phyloP scores from a whole-genome alignment of 53 echinoderm and acorn worm genomes.

The Stichopus horrens region DNA sequence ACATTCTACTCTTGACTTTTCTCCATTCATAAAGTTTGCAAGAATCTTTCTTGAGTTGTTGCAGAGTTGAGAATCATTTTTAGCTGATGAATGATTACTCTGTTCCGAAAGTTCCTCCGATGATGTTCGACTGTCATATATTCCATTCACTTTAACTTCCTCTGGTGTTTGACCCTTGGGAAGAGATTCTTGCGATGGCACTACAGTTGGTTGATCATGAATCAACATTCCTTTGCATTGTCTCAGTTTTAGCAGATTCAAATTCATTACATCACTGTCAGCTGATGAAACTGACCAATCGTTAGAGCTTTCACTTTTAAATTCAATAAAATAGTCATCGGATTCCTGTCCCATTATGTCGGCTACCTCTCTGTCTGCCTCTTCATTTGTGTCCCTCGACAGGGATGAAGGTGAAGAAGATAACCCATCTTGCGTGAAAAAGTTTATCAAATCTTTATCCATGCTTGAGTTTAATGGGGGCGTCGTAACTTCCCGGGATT shows the following conservation, averaged over 20 bases:
- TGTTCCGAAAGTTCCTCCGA: background rate
- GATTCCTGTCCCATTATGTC: constrained; percentile 17
- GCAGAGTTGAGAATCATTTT: no score
- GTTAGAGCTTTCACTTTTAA: constrained; percentile 42
- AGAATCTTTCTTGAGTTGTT: no score
- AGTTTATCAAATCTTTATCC: constrained; percentile 23
- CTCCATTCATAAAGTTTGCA: no score
- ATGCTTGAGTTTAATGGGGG: background rate
- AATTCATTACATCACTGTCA: background rate
- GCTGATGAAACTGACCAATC: constrained; percentile 39
- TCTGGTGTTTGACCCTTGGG: background rate
- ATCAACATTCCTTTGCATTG: background rate
- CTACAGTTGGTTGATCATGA: background rate
- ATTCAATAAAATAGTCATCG: constrained; percentile 25
- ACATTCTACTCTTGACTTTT: no score
- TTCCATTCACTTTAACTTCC: background rate
- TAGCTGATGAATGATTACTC: background rate
- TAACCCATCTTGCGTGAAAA: constrained; percentile 6
- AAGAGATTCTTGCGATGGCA: background rate
- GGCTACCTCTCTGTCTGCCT: constrained; percentile 26
- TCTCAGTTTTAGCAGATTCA: background rate
- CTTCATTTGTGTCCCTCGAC: background rate
- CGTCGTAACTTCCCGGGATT: background rate
- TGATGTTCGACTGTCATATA: background rate
- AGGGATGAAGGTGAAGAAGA: background rate